Percentiles rank a stretch among this genome's conserved stretches.
Evolutionary conservation across 2,888 invertebrate species (phyloP).

Genomic region (Psococerastis gibbosa): DNA sequence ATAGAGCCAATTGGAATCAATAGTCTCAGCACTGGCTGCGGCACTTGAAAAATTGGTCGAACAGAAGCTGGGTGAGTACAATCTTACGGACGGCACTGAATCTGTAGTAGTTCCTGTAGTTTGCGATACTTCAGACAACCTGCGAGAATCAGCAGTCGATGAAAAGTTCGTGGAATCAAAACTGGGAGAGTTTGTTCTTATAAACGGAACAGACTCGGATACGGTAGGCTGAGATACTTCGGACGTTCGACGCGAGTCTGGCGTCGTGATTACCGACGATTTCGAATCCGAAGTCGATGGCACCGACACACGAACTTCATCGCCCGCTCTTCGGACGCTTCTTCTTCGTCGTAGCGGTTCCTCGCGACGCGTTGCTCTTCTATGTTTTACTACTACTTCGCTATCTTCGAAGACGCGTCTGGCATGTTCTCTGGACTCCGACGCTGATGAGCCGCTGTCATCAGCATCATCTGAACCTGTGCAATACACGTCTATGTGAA

Average conservation of each 20-base stretch:
- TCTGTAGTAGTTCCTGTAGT: conserved; percentile 23
- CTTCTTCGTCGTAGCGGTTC: conserved; percentile 27
- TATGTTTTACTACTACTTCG: conserved; percentile 38
- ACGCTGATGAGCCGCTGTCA: conserved; percentile 24
- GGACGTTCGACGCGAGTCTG: conserved; percentile 30
- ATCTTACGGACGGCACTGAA: conserved; percentile 36
- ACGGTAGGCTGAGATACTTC: conserved; percentile 45
- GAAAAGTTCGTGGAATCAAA: no score
- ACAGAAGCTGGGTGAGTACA: conserved; percentile 34
- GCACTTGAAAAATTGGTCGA: conserved; percentile 28
- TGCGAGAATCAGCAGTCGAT: conserved; percentile 21
- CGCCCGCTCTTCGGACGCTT: conserved; percentile 13
- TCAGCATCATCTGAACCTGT: conserved; percentile 37
- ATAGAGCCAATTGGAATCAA: conserved; percentile 41
- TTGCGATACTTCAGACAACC: not conserved
- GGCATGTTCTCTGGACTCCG: conserved; percentile 28
- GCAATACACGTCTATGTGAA: conserved; percentile 57
- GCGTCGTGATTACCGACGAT: conserved; percentile 13
- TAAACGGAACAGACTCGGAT: conserved; percentile 34
- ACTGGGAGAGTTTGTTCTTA: conserved; percentile 35
- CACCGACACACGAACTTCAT: no score
- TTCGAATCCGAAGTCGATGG: conserved; percentile 9
- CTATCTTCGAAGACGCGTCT: conserved; percentile 44
- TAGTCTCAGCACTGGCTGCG: conserved; percentile 22
- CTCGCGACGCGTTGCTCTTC: conserved; percentile 26